phyloP scores from a whole-genome alignment of 1,140 invertebrate species.

The Metopolophium dirhodum region DNA sequence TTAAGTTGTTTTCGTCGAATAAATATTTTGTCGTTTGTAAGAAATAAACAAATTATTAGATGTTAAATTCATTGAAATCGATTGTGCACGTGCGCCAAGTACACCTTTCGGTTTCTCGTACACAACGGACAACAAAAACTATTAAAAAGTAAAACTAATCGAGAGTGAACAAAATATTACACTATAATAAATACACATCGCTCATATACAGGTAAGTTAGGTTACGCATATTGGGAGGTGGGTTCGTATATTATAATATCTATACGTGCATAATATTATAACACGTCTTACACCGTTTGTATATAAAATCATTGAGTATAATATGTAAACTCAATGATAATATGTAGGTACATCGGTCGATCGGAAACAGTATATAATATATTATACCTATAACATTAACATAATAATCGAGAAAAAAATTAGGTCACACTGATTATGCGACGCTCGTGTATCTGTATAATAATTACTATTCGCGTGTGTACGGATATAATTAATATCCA shows the following conservation, averaged over 20 bases:
- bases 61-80: not conserved
- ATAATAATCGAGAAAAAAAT: not conserved
- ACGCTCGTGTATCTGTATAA: not conserved
- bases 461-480: not conserved
- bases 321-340: no score
- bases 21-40: not conserved
- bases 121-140: not conserved
- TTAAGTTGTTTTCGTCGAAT: not conserved
- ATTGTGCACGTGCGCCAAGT: no score
- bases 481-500: not conserved
- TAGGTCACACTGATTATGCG: constrained; percentile 10
- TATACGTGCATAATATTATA: not conserved
- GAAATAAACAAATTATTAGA: not conserved
- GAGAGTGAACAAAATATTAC: not conserved
- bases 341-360: not conserved
- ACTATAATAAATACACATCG: not conserved
- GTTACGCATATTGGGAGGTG: not conserved
- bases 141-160: not conserved
- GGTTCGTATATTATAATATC: not conserved
- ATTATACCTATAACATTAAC: not conserved
- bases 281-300: not conserved
- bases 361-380: not conserved
- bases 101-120: not conserved
- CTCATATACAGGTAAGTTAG: no score
- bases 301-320: not conserved